Conservation (phyloP, 2,888 invertebrate genomes). For the Drosophila sordidula region DNA sequence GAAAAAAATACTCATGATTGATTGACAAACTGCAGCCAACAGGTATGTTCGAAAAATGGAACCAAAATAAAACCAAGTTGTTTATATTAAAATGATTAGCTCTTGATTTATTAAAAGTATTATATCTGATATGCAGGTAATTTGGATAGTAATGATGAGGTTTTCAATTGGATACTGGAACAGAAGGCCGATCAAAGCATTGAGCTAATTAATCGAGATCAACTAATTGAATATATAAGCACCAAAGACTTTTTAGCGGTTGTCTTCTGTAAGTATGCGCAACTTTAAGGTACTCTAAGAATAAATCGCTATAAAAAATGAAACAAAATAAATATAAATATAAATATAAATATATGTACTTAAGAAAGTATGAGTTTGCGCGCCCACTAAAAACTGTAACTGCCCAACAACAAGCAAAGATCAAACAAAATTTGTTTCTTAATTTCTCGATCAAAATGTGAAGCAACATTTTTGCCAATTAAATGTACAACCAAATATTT, state of each 20-base stretch:
- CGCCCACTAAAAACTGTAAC: constrained; percentile 83
- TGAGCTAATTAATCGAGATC: constrained; percentile 94
- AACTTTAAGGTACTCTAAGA: constrained; percentile 42
- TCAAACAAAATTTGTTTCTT: constrained; percentile 12
- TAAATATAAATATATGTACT: constrained; percentile 9
- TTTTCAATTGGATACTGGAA: constrained; percentile 95
- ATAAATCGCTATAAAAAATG: constrained; percentile 25
- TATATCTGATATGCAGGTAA: constrained; percentile 86
- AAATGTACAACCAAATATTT: constrained; percentile 28
- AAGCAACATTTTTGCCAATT: constrained; percentile 1
- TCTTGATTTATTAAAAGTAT: constrained; percentile 5
- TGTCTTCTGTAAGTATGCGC: constrained; percentile 92
- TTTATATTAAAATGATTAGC: background rate
- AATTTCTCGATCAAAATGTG: background rate
- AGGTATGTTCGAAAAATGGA: constrained; percentile 77
- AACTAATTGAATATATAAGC: constrained; percentile 93
- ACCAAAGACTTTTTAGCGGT: constrained; percentile 96
- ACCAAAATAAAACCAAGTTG: background rate
- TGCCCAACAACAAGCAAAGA: constrained; percentile 60
- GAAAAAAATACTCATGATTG: constrained; percentile 66
- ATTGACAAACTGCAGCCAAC: constrained; percentile 81
- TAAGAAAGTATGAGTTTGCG: constrained; percentile 31
- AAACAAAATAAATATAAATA: constrained; percentile 3
- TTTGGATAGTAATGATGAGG: constrained; percentile 91
- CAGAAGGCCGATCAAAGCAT: constrained; percentile 97